Evolutionary conservation across 2,113 vertebrate genomes (phyloP).

Genomic region (Oryctolagus cuniculus): mOryCun1.1 NC_091444.1:58262001-58262500

Average conservation of each 20-base stretch:
- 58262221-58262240: not conserved
- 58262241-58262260: not conserved
- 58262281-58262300: not conserved
- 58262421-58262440: constrained; percentile 41
- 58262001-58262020: no score
- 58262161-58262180: no score
- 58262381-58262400: constrained; percentile 24
- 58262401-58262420: not conserved
- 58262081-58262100: no score
- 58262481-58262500: not conserved
- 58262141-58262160: not conserved
- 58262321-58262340: not conserved
- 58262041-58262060: no score
- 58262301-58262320: not conserved
- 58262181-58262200: no score
- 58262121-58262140: not conserved
- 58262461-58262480: not conserved
- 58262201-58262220: no score
- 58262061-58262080: no score
- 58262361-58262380: not conserved
- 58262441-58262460: not conserved
- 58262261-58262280: not conserved
- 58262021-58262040: no score
- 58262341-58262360: not conserved
- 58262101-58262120: no score